Base-by-base conservation (phyloP, 2,888 invertebrate species). In the Xestoiulus laeticollis region DNA sequence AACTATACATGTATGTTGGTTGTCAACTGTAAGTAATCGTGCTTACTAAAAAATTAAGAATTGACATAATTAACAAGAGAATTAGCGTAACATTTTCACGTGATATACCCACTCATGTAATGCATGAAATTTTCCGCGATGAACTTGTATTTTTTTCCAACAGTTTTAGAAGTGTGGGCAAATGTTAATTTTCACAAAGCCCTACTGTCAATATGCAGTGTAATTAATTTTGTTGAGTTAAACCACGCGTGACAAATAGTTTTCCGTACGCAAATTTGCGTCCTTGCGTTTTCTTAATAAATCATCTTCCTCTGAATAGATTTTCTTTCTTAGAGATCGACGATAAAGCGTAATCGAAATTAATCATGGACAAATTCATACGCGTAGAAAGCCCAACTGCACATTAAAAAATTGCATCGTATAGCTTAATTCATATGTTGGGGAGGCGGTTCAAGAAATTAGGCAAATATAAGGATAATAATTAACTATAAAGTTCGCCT, bases 171-270 rank as follows among this genome's bases (percentile, higher is more conserved):
- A 26, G 68, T 68, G 2, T 68, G 19, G 5, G 10, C 68, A 78
- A 78, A 78, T 10, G 12, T 6, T 30, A 6, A 14, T 14, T 78
- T 10, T 14, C 12, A 30, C 10, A 10, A 3, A 78, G 26, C 12
- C 26, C 78, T 68, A 8, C 59, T 68, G 5, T 19, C 59, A 26
- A 22, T 48, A 22, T 14, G 30, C 30, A 78, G 30, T 1, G 78
- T 26, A 78, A 78, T 78, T 78, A 78, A 78, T 78, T 78, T 78
- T 30, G 30, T 68, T 78, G 78, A 26, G 78, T 78, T 78, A 78
- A 30, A 78, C 78, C 78, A 78, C 30, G 78, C 78, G 30, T 30
- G 78, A 68, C 68, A 78, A 12, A 30, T 30, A 78, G 30, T 26
- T 30, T 78, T 14, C 30, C 16, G 30, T 78, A 30, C 30, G 78